Percentiles rank a stretch among this genome's conserved stretches.
Evolutionary conservation across 2,797 vertebrate species (phyloP).

Genomic region (Chanos chanos): DNA sequence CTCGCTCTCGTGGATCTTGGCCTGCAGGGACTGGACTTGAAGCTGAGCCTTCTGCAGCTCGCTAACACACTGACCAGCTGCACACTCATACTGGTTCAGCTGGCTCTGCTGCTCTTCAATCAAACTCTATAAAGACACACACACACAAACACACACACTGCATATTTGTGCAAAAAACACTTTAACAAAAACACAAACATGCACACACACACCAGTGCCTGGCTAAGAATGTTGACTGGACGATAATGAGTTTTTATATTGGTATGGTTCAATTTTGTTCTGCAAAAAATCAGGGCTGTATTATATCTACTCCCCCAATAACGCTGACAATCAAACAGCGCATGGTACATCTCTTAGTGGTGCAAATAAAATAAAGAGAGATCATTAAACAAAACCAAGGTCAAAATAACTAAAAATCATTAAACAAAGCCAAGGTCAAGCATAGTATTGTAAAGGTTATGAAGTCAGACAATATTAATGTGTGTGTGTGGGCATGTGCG

Average conservation of each 20-base stretch:
- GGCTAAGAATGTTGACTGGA: too few relatives aligned
- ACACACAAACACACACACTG: neutral
- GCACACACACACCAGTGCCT: neutral
- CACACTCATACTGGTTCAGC: slow-evolving; percentile 69
- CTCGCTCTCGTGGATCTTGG: slow-evolving; percentile 81
- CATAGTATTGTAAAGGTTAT: neutral
- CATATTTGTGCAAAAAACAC: neutral
- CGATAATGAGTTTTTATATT: neutral
- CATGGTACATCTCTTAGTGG: too few relatives aligned
- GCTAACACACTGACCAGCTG: slow-evolving; percentile 67
- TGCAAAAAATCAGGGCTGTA: too few relatives aligned
- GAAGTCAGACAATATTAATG: neutral
- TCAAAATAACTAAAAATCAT: neutral
- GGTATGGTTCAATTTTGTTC: neutral
- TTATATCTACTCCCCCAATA: too few relatives aligned
- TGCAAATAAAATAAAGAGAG: too few relatives aligned
- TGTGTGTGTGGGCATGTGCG: neutral
- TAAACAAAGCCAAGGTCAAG: too few relatives aligned
- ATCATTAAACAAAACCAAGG: neutral
- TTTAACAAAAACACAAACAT: neutral
- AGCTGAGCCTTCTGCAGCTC: slow-evolving; percentile 78
- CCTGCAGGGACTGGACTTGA: slow-evolving; percentile 77
- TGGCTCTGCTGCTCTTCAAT: slow-evolving; percentile 78
- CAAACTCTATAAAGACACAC: slow-evolving; percentile 66
- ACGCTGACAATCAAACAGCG: too few relatives aligned